These are phyloP conservation scores for Cydia strobilella DNA, from an alignment of 1,140 invertebrate species.

Conservation along the genomic window DNA sequence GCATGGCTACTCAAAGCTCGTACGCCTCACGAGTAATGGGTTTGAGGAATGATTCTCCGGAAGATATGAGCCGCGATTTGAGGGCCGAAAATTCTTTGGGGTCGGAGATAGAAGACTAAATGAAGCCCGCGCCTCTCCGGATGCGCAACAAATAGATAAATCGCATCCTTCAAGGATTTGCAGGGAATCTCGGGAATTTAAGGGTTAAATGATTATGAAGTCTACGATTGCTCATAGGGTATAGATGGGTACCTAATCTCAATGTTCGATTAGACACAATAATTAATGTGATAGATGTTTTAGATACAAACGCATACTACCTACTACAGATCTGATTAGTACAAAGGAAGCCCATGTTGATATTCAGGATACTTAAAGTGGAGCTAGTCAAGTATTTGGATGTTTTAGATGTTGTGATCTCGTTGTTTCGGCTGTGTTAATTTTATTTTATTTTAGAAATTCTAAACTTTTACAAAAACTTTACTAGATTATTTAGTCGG, in stretches of 20 bases:
- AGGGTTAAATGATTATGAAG: slow-evolving; percentile 6
- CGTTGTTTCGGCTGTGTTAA: slow-evolving; percentile 69
- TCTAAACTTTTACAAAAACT: slow-evolving; percentile 35
- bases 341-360: slow-evolving; percentile 23
- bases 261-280: slow-evolving; percentile 15
- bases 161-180: not conserved
- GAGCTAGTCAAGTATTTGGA: slow-evolving; percentile 36
- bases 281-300: slow-evolving; percentile 31
- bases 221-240: slow-evolving; percentile 9
- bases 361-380: slow-evolving; percentile 21
- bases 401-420: slow-evolving; percentile 54
- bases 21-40: slow-evolving; percentile 58
- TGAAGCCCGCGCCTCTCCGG: not conserved
- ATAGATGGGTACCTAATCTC: slow-evolving; percentile 1
- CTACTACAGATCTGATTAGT: slow-evolving; percentile 29
- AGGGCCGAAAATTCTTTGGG: slow-evolving; percentile 66
- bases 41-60: slow-evolving; percentile 65
- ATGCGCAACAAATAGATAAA: not conserved
- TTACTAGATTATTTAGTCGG: slow-evolving; percentile 1
- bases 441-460: slow-evolving; percentile 42
- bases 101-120: slow-evolving; percentile 66
- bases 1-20: slow-evolving; percentile 67
- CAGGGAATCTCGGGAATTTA: not conserved
- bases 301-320: slow-evolving; percentile 7
- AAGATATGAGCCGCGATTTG: slow-evolving; percentile 62